A percentile compares a stretch with the other conserved stretches of the same genome.
These are phyloP conservation scores for Pemphredon lugubris DNA, from an alignment of 2,888 invertebrate genomes.

Conservation along the genomic window DNA sequence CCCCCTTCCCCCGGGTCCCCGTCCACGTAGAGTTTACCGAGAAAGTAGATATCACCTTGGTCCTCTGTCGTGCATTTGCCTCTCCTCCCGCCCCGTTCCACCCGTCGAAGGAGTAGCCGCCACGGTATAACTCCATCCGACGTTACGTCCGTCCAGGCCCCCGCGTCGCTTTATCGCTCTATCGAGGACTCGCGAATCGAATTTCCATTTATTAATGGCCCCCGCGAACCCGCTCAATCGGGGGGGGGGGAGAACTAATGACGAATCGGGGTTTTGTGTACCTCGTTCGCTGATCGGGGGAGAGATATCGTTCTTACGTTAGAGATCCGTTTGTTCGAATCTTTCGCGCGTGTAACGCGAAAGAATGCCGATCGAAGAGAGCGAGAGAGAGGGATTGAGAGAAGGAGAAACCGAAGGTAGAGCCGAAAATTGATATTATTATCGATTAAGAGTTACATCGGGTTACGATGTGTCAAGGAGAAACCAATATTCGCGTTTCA, in stretches of 20 bases:
- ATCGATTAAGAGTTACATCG: no score
- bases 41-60: constrained; percentile 57
- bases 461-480: no score
- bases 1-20: constrained; percentile 6
- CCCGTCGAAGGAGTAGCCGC: constrained; percentile 19
- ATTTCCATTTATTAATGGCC: constrained; percentile 62
- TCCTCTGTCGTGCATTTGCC: constrained; percentile 19
- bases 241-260: not conserved
- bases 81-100: constrained; percentile 10
- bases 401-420: no score
- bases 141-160: constrained; percentile 16
- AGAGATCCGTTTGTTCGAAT: not conserved
- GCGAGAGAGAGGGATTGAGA: no score
- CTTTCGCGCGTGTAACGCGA: not conserved
- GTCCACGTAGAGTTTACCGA: constrained; percentile 32
- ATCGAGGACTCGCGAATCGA: constrained; percentile 50
- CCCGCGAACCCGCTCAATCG: not conserved
- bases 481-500: no score
- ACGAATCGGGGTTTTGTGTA: not conserved
- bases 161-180: constrained; percentile 42
- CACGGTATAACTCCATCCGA: constrained; percentile 58
- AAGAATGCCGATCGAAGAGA: no score
- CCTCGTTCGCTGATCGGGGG: constrained; percentile 4
- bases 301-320: not conserved
- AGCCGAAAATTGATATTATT: no score